These are phyloP conservation scores for Speoplatyrhinus poulsoni DNA, from an alignment of 2,113 vertebrate species.

Conservation along the genomic window DNA sequence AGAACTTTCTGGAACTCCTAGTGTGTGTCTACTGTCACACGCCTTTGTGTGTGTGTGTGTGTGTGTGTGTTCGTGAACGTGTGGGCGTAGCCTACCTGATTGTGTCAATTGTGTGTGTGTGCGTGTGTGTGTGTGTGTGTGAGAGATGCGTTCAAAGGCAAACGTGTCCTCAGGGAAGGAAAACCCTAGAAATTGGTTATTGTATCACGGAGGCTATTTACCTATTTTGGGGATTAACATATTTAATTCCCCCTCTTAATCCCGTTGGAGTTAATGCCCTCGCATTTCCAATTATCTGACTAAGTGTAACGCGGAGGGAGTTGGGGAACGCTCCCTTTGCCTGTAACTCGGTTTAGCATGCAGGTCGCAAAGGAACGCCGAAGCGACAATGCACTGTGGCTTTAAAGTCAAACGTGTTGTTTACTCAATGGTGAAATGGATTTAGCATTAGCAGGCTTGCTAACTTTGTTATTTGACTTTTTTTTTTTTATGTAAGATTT, in stretches of 20 bases:
- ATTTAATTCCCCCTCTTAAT: conserved; percentile 84
- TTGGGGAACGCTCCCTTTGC: conserved; percentile 67
- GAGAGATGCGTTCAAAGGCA: conserved; percentile 80
- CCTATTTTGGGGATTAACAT: conserved; percentile 86
- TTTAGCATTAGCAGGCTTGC: conserved; percentile 58
- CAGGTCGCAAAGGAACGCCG: conserved; percentile 59
- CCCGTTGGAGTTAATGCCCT: conserved; percentile 83
- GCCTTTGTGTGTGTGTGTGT: neutral
- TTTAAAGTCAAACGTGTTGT: conserved; percentile 65
- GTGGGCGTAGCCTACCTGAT: neutral
- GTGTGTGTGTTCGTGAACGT: conserved; percentile 6
- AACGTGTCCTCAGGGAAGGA: conserved; percentile 81
- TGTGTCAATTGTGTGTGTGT: neutral
- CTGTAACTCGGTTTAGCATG: conserved; percentile 72
- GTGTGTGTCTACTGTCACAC: conserved; percentile 31
- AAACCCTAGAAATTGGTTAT: conserved; percentile 85
- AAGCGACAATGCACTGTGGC: conserved; percentile 54
- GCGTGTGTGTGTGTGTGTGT: conserved; percentile 37
- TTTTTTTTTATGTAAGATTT: conserved; percentile 29
- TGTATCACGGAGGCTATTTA: conserved; percentile 85
- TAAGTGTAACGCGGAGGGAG: conserved; percentile 78
- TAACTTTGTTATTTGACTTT: conserved; percentile 39
- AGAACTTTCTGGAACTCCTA: conserved; percentile 73
- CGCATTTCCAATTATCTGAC: conserved; percentile 84
- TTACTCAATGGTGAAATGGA: conserved; percentile 64